Percentiles rank a stretch among this genome's conserved stretches.
phyloP scores from a whole-genome alignment of 2,113 vertebrate species.

The Oostethus manadensis region DNA sequence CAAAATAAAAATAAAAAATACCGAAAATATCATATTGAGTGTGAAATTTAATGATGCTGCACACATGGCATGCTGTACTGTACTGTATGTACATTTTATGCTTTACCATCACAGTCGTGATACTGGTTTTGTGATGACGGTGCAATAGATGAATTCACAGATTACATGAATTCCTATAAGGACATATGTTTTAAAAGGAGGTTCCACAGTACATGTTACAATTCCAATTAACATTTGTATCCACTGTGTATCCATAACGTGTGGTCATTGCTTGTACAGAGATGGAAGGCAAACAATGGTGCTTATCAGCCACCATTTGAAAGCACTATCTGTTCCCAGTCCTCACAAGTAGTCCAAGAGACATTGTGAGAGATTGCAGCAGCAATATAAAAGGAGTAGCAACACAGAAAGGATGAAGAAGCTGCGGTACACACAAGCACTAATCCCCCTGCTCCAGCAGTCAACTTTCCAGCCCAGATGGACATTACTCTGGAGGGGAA shows the following conservation, averaged over 20 bases:
- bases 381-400: conserved; percentile 24
- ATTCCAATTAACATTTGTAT: not conserved
- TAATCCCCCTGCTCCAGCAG: conserved; percentile 45
- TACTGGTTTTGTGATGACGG: no score
- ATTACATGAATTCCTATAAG: no score
- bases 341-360: not conserved
- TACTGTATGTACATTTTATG: no score
- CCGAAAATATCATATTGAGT: no score
- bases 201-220: not conserved
- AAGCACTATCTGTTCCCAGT: not conserved
- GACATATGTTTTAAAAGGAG: no score
- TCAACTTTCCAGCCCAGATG: conserved; percentile 55
- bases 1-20: no score
- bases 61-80: no score
- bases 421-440: conserved; percentile 28
- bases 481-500: conserved; percentile 46
- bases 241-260: not conserved
- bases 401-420: conserved; percentile 32
- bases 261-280: not conserved
- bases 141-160: no score
- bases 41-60: no score
- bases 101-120: no score
- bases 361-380: conserved; percentile 22
- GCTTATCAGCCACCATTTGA: not conserved
- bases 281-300: not conserved